A percentile compares a stretch with the other conserved stretches of the same genome.
Evolutionary conservation across 2,888 invertebrate genomes (phyloP).

Genomic region (Malthinus flaveolus): DNA sequence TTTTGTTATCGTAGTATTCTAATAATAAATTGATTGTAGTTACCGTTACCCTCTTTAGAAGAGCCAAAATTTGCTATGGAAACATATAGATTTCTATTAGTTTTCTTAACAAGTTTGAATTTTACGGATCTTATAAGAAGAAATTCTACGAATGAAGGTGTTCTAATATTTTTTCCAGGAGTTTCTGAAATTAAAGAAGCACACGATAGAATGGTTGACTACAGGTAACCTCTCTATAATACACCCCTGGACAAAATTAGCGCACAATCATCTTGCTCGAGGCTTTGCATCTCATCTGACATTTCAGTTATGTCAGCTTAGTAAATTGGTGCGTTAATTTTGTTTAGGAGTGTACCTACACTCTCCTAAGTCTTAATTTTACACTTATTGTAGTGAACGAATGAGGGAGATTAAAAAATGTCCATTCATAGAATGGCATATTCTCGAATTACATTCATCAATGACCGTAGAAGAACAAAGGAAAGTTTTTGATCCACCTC

Average conservation of each 20-base stretch:
- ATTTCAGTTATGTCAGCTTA: no score
- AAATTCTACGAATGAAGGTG: constrained; percentile 58
- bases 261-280: no score
- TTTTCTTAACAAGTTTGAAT: constrained; percentile 64
- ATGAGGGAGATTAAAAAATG: background rate
- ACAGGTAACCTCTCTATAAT: constrained; percentile 12
- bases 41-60: constrained; percentile 61
- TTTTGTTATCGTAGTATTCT: background rate
- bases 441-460: constrained; percentile 63
- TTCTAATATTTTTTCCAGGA: constrained; percentile 89
- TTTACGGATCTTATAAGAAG: constrained; percentile 39
- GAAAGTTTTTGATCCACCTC: constrained; percentile 63
- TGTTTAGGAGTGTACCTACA: no score
- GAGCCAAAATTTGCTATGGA: constrained; percentile 58
- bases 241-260: no score
- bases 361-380: background rate
- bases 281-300: no score
- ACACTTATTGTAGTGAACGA: background rate
- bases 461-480: constrained; percentile 69
- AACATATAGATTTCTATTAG: constrained; percentile 52
- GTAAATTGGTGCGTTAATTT: no score
- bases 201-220: constrained; percentile 52
- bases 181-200: constrained; percentile 81
- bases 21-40: constrained; percentile 49
- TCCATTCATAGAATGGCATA: constrained; percentile 45